A percentile compares a stretch with the other conserved stretches of the same genome.
phyloP scores from a whole-genome alignment of 1,140 invertebrate species.

The Asobara japonica region DNA sequence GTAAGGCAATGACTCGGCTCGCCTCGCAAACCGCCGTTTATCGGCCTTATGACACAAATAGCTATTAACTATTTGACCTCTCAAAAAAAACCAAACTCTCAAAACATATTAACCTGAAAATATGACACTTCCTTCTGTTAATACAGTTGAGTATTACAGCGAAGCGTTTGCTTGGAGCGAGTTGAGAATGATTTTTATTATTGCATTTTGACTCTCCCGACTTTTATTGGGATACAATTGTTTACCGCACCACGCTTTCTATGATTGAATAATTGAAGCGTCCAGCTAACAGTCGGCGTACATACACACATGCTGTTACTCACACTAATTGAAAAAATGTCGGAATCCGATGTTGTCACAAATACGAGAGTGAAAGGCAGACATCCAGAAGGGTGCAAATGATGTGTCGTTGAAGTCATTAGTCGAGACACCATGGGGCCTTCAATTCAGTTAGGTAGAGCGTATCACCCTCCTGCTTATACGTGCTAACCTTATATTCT shows the following conservation, averaged over 20 bases:
- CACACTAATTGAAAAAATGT: not conserved
- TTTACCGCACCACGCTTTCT: not conserved
- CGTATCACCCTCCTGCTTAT: constrained; percentile 31
- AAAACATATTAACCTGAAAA: too few species aligned
- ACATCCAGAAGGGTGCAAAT: constrained; percentile 26
- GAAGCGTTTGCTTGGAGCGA: too few species aligned
- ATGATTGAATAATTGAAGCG: not conserved
- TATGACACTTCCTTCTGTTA: too few species aligned
- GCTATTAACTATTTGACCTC: too few species aligned
- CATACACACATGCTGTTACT: not conserved
- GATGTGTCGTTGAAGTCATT: constrained; percentile 37
- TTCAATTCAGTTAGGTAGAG: constrained; percentile 34
- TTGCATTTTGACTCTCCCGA: not conserved
- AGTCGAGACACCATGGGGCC: constrained; percentile 31
- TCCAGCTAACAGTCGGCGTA: not conserved
- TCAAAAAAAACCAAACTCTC: too few species aligned
- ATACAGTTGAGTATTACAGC: too few species aligned
- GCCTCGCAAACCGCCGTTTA: too few species aligned
- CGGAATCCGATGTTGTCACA: not conserved
- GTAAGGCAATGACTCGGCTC: too few species aligned
- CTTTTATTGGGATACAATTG: not conserved
- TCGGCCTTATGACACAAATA: too few species aligned
- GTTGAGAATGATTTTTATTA: not conserved
- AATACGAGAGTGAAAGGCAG: not conserved
- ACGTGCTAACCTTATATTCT: constrained; percentile 33